Conservation (phyloP, 2,797 vertebrate genomes). For the Todus mexicanus region DNA sequence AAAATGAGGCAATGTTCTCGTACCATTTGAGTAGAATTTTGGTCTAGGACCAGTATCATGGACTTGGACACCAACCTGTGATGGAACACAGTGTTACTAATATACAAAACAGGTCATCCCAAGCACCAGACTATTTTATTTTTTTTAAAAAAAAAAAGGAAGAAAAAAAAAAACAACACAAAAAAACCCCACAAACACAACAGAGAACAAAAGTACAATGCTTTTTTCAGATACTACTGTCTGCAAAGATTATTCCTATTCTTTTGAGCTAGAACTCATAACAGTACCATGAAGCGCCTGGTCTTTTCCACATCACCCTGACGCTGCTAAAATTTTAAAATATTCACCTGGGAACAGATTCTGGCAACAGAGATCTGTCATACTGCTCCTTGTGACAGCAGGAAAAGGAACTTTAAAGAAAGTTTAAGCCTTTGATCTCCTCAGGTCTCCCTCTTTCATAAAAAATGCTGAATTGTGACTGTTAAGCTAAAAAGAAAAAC, state of each 20-base stretch:
- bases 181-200: too few relatives aligned
- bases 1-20: neutral
- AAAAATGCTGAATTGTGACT: neutral
- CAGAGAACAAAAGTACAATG: too few relatives aligned
- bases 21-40: neutral
- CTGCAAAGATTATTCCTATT: neutral
- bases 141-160: neutral
- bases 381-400: neutral
- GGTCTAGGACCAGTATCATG: neutral
- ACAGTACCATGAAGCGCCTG: neutral
- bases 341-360: neutral
- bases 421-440: constrained; percentile 7
- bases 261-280: neutral
- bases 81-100: neutral
- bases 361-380: neutral
- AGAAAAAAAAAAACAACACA: too few relatives aligned
- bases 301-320: neutral
- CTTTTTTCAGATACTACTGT: neutral
- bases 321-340: neutral
- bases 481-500: neutral
- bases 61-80: neutral
- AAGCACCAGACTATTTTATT: neutral
- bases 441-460: neutral
- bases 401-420: constrained; percentile 2
- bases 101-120: neutral